Percentiles rank a stretch among this genome's conserved stretches.
Conservation (phyloP, 2,888 invertebrate species). For the Lepetodrilus schrolli region DNA sequence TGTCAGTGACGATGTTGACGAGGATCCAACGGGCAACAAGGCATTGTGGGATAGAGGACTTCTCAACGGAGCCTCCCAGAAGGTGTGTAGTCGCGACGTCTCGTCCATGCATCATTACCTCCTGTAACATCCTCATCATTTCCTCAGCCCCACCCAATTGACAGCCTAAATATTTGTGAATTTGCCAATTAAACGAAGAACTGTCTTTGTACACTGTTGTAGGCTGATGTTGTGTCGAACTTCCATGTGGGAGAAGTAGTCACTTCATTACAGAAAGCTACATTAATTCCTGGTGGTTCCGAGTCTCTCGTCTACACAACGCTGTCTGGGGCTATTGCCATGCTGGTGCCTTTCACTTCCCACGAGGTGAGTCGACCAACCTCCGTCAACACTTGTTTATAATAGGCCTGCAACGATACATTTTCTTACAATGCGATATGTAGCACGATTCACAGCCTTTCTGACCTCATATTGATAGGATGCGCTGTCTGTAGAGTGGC, state of each 20-base stretch:
- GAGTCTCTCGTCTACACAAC: conserved; percentile 98
- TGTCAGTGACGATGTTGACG: conserved; percentile 97
- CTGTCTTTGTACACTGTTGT: no score
- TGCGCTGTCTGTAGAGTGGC: no score
- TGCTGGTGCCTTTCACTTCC: conserved; percentile 75
- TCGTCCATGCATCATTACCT: no score
- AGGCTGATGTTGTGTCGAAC: conserved; percentile 87
- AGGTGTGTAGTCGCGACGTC: conserved; percentile 79
- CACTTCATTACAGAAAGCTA: conserved; percentile 95
- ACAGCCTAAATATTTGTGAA: no score
- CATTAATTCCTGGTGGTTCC: conserved; percentile 96
- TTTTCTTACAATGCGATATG: no score
- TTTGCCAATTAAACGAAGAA: no score
- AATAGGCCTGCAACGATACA: no score
- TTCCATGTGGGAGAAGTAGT: conserved; percentile 98
- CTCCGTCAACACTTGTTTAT: no score
- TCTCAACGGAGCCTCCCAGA: conserved; percentile 97
- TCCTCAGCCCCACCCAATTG: no score
- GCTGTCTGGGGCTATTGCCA: conserved; percentile 81
- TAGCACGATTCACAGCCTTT: no score
- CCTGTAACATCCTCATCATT: no score
- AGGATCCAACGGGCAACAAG: conserved; percentile 98
- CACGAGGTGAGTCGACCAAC: conserved; percentile 74
- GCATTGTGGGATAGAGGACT: conserved; percentile 93
- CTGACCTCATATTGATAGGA: no score